Conservation (phyloP, 2,888 invertebrate species). For the Pterobdella sp. region DNA sequence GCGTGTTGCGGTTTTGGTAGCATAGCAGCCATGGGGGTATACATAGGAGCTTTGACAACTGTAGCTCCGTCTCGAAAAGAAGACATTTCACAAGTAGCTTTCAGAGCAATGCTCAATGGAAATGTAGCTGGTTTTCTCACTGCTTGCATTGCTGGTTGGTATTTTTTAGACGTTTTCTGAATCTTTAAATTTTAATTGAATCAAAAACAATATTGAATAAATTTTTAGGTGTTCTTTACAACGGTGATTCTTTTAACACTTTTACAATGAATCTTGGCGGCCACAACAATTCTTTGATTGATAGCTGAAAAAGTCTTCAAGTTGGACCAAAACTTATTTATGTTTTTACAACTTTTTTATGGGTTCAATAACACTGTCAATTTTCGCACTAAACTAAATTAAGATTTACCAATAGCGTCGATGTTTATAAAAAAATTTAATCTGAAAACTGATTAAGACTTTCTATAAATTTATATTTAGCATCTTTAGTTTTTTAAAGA, state of each 20-base stretch:
- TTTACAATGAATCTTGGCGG: too few relatives aligned
- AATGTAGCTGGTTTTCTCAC: constrained; percentile 39
- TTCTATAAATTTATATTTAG: too few relatives aligned
- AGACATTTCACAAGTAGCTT: constrained; percentile 38
- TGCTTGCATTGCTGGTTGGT: constrained; percentile 39
- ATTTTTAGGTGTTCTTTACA: constrained; percentile 20
- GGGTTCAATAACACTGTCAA: too few relatives aligned
- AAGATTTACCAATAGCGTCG: too few relatives aligned
- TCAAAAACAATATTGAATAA: neutral
- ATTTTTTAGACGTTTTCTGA: neutral
- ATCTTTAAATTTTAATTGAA: neutral
- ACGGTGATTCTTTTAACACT: constrained; percentile 7
- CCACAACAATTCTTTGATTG: neutral
- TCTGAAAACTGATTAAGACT: too few relatives aligned
- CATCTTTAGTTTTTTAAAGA: too few relatives aligned
- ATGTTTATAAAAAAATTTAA: too few relatives aligned
- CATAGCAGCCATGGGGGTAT: constrained; percentile 39
- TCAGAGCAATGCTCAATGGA: constrained; percentile 39
- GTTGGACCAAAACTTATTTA: too few relatives aligned
- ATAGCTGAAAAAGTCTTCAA: neutral
- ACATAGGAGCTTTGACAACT: constrained; percentile 37
- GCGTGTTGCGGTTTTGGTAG: constrained; percentile 40
- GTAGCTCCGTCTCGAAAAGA: constrained; percentile 36
- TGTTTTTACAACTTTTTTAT: too few relatives aligned
- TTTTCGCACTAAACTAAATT: too few relatives aligned